Evolutionary conservation across 1,140 invertebrate species (phyloP).

Genomic region (Heterodera schachtii): DNA sequence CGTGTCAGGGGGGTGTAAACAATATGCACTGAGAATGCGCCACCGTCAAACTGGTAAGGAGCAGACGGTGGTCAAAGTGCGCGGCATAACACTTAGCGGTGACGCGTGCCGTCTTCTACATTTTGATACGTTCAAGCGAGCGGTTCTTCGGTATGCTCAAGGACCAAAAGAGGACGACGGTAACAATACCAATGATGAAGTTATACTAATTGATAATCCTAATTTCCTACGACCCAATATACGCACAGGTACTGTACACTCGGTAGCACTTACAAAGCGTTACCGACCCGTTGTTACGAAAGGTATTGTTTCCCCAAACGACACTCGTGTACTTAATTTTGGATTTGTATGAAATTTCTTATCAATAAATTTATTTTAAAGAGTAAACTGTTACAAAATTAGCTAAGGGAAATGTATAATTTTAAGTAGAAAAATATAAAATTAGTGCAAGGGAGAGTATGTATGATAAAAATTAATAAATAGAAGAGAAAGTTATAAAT

Average conservation of each 20-base stretch:
- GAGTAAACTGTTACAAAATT: not conserved
- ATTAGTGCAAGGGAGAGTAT: not conserved
- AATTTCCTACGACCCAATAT: not conserved
- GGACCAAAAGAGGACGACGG: not conserved
- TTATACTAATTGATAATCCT: not conserved
- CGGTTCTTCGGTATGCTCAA: not conserved
- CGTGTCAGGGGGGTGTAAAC: not conserved
- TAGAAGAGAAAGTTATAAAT: no score
- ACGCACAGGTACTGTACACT: not conserved
- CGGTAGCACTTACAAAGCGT: not conserved
- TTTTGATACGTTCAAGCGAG: constrained; percentile 14
- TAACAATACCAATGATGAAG: not conserved
- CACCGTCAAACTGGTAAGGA: constrained; percentile 5
- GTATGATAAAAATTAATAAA: no score
- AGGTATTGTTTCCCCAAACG: not conserved
- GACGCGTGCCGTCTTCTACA: not conserved
- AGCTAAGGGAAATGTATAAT: not conserved
- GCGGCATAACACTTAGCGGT: constrained; percentile 2
- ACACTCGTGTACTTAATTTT: not conserved
- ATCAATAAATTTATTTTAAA: not conserved
- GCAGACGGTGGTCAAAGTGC: not conserved
- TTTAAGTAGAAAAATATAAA: not conserved
- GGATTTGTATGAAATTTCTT: not conserved
- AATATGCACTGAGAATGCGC: constrained; percentile 17
- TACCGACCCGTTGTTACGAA: not conserved